A percentile compares a stretch with the other conserved stretches of the same genome.
phyloP scores from a whole-genome alignment of 2,888 invertebrate species.

The Diplolepis rosae region DNA sequence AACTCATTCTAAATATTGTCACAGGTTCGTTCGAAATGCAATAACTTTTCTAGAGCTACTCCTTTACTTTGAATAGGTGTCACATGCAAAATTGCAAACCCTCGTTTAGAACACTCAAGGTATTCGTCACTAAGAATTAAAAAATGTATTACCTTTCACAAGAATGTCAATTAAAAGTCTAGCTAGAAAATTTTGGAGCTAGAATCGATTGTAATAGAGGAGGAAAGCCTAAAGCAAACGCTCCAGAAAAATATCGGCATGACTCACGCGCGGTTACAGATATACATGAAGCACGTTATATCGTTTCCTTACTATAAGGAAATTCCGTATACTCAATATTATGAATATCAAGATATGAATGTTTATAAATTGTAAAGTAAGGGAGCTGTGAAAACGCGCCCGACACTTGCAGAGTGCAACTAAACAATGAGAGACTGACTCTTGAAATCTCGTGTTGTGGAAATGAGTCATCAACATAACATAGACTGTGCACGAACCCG shows the following conservation, averaged over 20 bases:
- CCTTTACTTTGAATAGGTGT: neutral
- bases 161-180: neutral
- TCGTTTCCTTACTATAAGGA: too few species aligned
- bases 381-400: neutral
- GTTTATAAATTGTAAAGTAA: neutral
- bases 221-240: conserved; percentile 9
- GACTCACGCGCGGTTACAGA: conserved; percentile 23
- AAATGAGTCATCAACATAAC: conserved; percentile 16
- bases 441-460: conserved; percentile 24
- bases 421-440: conserved; percentile 25
- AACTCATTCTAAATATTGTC: conserved; percentile 23
- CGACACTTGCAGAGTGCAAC: conserved; percentile 17
- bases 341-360: neutral
- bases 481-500: neutral
- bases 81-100: conserved; percentile 15
- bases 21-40: neutral
- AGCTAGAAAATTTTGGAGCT: neutral
- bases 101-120: neutral
- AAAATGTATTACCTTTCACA: neutral
- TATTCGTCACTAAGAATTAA: neutral
- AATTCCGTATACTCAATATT: neutral
- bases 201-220: conserved; percentile 17
- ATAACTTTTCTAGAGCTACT: neutral
- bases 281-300: conserved; percentile 1
- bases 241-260: conserved; percentile 14